Conservation (phyloP, 2,888 invertebrate genomes). For the Dynastes maya region DNA sequence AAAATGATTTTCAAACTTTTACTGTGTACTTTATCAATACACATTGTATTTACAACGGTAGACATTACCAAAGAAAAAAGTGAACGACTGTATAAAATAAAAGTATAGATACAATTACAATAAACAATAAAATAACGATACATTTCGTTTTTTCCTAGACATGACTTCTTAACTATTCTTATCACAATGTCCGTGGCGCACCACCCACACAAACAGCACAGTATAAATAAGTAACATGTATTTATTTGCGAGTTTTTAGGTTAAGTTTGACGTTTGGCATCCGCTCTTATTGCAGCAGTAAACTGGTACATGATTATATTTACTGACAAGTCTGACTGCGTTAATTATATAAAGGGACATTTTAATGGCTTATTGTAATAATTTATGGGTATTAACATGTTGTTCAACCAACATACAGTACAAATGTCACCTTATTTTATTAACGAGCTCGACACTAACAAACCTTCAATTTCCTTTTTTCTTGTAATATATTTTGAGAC, state of each 20-base stretch:
- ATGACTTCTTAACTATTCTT: constrained; percentile 69
- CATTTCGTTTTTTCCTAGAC: constrained; percentile 67
- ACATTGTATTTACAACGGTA: constrained; percentile 70
- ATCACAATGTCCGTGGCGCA: constrained; percentile 70
- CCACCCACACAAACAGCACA: constrained; percentile 70
- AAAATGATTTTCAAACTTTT: constrained; percentile 62
- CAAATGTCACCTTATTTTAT: constrained; percentile 48
- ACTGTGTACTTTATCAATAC: constrained; percentile 64
- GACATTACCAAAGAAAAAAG: constrained; percentile 66
- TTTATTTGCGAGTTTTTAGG: constrained; percentile 57
- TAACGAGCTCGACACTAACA: constrained; percentile 49
- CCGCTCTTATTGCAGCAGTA: constrained; percentile 65
- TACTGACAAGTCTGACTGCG: constrained; percentile 48
- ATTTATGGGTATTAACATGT: constrained; percentile 50
- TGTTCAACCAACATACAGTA: constrained; percentile 50
- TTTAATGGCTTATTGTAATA: constrained; percentile 46
- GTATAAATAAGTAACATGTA: constrained; percentile 71
- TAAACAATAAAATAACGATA: constrained; percentile 70
- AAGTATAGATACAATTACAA: constrained; percentile 69
- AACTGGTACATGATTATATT: constrained; percentile 56
- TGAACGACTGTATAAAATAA: constrained; percentile 70
- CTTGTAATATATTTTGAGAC: constrained; percentile 51
- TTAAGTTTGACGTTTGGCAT: constrained; percentile 64
- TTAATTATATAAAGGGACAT: constrained; percentile 47
- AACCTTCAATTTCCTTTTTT: constrained; percentile 42